Conservation (phyloP, 2,113 vertebrate species). For the Sterrhoptilus dennistouni region DNA sequence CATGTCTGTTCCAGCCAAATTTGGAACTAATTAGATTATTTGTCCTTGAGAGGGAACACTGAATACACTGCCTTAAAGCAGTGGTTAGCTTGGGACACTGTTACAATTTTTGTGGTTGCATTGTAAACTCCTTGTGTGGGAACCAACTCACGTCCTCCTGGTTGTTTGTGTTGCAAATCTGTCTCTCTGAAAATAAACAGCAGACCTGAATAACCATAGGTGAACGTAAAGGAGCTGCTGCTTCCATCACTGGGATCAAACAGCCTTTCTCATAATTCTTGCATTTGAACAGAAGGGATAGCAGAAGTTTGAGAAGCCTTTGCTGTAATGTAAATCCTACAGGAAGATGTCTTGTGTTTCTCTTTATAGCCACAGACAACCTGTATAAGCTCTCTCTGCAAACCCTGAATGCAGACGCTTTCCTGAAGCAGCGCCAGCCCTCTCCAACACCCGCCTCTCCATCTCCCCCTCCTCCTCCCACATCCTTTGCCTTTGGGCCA, state of each 20-base stretch:
- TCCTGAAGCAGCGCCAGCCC: slow-evolving; percentile 90
- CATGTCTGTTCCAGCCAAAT: background rate
- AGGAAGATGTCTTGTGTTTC: slow-evolving; percentile 29
- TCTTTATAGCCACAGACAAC: slow-evolving; percentile 85
- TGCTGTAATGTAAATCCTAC: background rate
- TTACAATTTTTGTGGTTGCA: background rate
- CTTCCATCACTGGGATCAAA: background rate
- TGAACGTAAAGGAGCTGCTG: background rate
- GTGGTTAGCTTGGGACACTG: background rate
- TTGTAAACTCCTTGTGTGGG: background rate
- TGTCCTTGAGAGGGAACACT: background rate
- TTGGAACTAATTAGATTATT: background rate
- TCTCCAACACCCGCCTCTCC: slow-evolving; percentile 80
- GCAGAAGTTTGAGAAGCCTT: background rate
- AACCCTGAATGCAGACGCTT: slow-evolving; percentile 93
- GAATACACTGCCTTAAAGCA: background rate
- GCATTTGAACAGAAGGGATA: background rate
- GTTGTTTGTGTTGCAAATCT: background rate
- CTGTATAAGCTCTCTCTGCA: slow-evolving; percentile 96
- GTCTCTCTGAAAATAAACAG: background rate
- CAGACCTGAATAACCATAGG: background rate
- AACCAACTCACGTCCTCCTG: background rate
- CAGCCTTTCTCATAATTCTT: background rate
- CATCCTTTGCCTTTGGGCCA: slow-evolving; percentile 75
- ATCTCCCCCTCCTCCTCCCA: slow-evolving; percentile 81